Conservation (phyloP, 92 coral and sea anemone genomes). For the Siderastrea radians region DNA sequence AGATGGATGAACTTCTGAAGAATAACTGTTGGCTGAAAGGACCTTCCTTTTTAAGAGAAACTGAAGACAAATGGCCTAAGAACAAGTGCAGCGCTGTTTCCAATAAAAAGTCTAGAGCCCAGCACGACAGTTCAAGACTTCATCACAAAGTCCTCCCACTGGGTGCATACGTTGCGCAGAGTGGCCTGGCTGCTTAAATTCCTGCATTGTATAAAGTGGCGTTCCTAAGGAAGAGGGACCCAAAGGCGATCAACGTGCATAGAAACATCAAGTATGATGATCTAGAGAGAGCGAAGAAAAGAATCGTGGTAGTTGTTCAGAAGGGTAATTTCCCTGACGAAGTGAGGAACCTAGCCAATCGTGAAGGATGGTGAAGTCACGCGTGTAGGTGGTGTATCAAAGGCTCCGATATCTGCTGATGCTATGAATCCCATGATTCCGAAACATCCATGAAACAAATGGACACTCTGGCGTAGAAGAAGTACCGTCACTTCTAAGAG, state of each 20-base stretch:
- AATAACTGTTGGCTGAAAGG: slow-evolving; percentile 75
- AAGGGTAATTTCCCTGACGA: slow-evolving; percentile 18
- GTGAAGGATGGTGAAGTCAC: too few relatives aligned
- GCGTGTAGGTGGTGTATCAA: too few relatives aligned
- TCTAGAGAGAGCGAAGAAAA: too few relatives aligned
- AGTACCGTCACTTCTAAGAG: slow-evolving; percentile 15
- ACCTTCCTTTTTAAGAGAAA: slow-evolving; percentile 71
- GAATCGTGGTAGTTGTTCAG: slow-evolving; percentile 48
- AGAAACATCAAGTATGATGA: too few relatives aligned
- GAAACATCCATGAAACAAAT: too few relatives aligned
- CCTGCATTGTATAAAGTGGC: not conserved
- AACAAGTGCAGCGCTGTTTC: slow-evolving; percentile 28
- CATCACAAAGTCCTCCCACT: not conserved
- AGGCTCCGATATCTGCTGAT: slow-evolving; percentile 59
- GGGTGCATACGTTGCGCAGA: not conserved
- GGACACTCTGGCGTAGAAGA: too few relatives aligned
- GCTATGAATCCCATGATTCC: too few relatives aligned
- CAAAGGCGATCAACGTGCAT: too few relatives aligned
- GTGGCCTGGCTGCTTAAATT: slow-evolving; percentile 13
- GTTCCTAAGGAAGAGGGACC: too few relatives aligned
- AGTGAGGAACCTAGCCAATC: slow-evolving; percentile 21
- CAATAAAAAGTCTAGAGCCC: not conserved
- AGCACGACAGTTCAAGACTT: not conserved
- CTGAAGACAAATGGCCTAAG: slow-evolving; percentile 69
- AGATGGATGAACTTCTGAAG: slow-evolving; percentile 50